Percentiles rank a stretch among this genome's conserved stretches.
Evolutionary conservation across 2,888 invertebrate species (phyloP).

Genomic region (Drosophila colorata): DNA sequence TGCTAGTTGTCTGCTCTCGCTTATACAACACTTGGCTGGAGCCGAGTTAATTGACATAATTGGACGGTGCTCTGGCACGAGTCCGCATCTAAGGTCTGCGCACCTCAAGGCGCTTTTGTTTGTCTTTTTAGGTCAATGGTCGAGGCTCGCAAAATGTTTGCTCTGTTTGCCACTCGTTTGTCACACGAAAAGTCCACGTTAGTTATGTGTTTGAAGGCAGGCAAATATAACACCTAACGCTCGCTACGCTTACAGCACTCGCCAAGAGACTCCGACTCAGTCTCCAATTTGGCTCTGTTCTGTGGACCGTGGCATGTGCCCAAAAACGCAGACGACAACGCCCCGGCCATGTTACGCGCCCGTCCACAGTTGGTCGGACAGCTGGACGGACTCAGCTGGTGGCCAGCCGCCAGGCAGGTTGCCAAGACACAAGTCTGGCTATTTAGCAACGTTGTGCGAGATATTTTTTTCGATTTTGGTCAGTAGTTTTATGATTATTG

Average conservation of each 20-base stretch:
- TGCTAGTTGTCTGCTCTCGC: slow-evolving; percentile 11
- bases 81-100: slow-evolving; percentile 43
- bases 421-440: slow-evolving; percentile 39
- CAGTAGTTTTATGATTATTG: slow-evolving; percentile 32
- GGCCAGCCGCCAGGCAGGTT: slow-evolving; percentile 32
- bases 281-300: slow-evolving; percentile 32
- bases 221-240: slow-evolving; percentile 76
- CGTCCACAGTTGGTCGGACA: slow-evolving; percentile 14
- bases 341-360: slow-evolving; percentile 64
- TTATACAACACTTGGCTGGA: slow-evolving; percentile 45
- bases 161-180: slow-evolving; percentile 50
- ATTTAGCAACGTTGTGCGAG: slow-evolving; percentile 65
- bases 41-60: slow-evolving; percentile 61
- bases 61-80: slow-evolving; percentile 49
- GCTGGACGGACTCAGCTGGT: slow-evolving; percentile 7
- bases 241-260: slow-evolving; percentile 11
- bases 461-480: slow-evolving; percentile 24
- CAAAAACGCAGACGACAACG: slow-evolving; percentile 59
- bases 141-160: slow-evolving; percentile 57
- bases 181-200: slow-evolving; percentile 39
- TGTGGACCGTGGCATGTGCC: slow-evolving; percentile 61
- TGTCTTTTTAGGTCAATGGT: slow-evolving; percentile 72
- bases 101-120: slow-evolving; percentile 47
- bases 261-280: slow-evolving; percentile 4
- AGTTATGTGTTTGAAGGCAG: slow-evolving; percentile 52